These are phyloP conservation scores for Stercorarius parasiticus DNA, from an alignment of 2,113 vertebrate species.

Conservation along the genomic window DNA sequence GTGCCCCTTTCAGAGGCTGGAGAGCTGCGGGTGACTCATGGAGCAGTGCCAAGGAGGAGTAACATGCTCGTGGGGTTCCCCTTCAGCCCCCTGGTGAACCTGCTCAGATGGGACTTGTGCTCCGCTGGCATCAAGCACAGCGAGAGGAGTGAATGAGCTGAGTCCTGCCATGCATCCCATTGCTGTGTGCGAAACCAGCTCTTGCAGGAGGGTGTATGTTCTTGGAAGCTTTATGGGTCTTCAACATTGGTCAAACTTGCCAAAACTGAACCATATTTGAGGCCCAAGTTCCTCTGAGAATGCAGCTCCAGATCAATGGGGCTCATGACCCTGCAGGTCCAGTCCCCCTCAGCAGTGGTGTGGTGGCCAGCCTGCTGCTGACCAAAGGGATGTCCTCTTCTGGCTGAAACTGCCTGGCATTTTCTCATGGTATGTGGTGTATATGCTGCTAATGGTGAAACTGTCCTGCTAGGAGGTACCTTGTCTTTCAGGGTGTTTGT, in stretches of 20 bases:
- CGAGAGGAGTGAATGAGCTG: rapidly evolving
- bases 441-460: neutral
- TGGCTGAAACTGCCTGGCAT: neutral
- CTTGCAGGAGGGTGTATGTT: neutral
- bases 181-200: rapidly evolving
- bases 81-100: rapidly evolving
- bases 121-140: rapidly evolving
- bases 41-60: neutral
- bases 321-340: neutral
- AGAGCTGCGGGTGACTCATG: rapidly evolving
- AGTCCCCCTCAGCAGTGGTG: rapidly evolving
- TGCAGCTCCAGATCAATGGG: neutral
- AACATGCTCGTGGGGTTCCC: rapidly evolving
- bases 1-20: neutral
- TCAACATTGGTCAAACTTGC: rapidly evolving
- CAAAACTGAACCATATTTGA: neutral
- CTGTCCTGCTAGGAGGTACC: rapidly evolving
- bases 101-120: rapidly evolving
- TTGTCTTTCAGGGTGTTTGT: neutral
- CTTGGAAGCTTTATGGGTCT: neutral
- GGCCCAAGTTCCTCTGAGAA: rapidly evolving
- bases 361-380: neutral
- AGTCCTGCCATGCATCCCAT: neutral
- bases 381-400: neutral
- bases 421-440: neutral